Conservation (phyloP, 1,140 invertebrate genomes). For the Mamestra configurata region DNA sequence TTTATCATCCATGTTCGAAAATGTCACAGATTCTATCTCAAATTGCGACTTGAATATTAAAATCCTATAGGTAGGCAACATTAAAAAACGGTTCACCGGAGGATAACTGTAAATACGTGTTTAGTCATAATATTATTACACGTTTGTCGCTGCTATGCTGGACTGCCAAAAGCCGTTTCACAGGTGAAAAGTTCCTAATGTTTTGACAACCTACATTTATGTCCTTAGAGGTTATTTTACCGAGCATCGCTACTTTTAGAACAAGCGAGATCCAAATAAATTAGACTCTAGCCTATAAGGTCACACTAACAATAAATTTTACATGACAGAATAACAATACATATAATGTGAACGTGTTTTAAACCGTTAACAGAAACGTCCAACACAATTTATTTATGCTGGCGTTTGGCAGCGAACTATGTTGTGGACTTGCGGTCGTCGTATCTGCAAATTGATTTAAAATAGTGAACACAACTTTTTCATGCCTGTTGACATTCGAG, state of each 20-base stretch:
- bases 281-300: neutral
- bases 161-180: slow-evolving; percentile 29
- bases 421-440: neutral
- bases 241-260: neutral
- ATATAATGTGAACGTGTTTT: slow-evolving; percentile 18
- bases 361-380: slow-evolving; percentile 26
- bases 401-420: neutral
- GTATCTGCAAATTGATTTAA: neutral
- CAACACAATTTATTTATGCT: slow-evolving; percentile 16
- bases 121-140: slow-evolving; percentile 69
- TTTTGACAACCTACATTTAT: neutral
- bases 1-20: slow-evolving; percentile 31
- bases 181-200: slow-evolving; percentile 13
- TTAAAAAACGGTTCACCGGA: slow-evolving; percentile 66
- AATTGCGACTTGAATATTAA: slow-evolving; percentile 68
- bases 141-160: slow-evolving; percentile 61
- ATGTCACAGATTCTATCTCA: slow-evolving; percentile 43
- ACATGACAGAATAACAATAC: slow-evolving; percentile 33
- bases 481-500: neutral
- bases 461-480: neutral
- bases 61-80: slow-evolving; percentile 61
- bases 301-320: slow-evolving; percentile 30
- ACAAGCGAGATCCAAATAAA: slow-evolving; percentile 1
- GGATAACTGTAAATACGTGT: slow-evolving; percentile 76
- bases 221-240: neutral